phyloP scores from a whole-genome alignment of 2,113 vertebrate genomes.

The Gallinago paraguaiae region DNA sequence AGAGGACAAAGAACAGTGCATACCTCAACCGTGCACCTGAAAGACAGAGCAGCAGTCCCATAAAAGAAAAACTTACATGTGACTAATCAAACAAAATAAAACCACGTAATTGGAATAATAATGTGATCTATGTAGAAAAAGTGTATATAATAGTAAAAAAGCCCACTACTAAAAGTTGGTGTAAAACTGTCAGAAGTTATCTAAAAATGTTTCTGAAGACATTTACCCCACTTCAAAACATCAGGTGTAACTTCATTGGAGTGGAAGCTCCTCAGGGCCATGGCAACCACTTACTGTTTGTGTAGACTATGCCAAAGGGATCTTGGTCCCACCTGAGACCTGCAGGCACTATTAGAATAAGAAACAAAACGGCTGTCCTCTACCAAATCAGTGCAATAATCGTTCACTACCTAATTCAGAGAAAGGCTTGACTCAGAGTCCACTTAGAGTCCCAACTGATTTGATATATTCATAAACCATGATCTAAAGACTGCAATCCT shows the following conservation, averaged over 20 bases:
- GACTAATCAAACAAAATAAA: not conserved
- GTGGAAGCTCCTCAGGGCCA: not conserved
- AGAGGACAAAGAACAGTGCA: not conserved
- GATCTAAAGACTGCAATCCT: rapidly evolving
- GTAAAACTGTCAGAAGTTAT: not conserved
- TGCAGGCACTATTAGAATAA: not conserved
- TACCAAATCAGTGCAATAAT: not conserved
- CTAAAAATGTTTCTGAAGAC: not conserved
- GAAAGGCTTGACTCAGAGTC: not conserved
- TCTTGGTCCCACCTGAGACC: not conserved
- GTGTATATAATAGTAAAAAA: not conserved
- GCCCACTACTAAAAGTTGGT: not conserved
- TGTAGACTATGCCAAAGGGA: not conserved
- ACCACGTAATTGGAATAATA: not conserved
- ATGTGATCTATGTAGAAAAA: not conserved
- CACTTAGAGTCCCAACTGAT: not conserved
- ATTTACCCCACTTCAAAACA: not conserved
- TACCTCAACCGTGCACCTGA: not conserved
- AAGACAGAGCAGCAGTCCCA: not conserved
- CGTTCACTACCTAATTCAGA: not conserved
- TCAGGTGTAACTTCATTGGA: not conserved
- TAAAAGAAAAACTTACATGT: not conserved
- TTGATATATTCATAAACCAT: not conserved
- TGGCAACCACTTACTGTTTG: not conserved
- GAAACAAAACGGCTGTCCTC: rapidly evolving